Conservation (phyloP, 2,113 vertebrate genomes). For the Isurus oxyrinchus region DNA sequence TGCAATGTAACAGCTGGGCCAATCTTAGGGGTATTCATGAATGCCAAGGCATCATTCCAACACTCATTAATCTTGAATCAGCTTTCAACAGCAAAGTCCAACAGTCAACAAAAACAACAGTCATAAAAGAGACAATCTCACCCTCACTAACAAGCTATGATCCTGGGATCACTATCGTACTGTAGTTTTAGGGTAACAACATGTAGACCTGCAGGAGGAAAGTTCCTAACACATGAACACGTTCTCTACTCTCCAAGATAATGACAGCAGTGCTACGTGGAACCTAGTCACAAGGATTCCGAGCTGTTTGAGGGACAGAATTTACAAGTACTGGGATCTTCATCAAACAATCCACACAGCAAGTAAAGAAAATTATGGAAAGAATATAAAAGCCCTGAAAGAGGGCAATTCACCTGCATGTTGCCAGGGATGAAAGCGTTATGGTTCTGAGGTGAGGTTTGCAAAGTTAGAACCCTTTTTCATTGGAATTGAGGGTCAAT, state of each 20-base stretch:
- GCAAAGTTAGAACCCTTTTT: not conserved
- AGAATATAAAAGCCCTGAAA: not conserved
- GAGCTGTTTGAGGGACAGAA: too few relatives aligned
- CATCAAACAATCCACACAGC: not conserved
- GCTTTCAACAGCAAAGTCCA: not conserved
- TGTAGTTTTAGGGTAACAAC: not conserved
- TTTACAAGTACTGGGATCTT: too few relatives aligned
- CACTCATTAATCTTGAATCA: conserved; percentile 11
- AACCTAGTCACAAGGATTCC: not conserved
- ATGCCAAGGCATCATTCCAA: not conserved
- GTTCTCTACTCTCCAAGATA: not conserved
- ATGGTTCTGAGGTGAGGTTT: not conserved
- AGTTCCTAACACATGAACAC: not conserved
- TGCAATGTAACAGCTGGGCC: not conserved
- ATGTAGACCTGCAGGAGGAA: not conserved
- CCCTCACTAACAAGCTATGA: not conserved
- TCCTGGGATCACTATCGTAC: not conserved
- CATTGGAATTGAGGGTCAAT: not conserved
- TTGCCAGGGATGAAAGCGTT: not conserved
- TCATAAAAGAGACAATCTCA: not conserved
- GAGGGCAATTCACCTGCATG: not conserved
- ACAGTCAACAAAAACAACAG: not conserved
- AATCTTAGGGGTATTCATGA: not conserved
- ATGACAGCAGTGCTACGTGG: not conserved
- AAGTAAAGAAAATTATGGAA: not conserved